These are phyloP conservation scores for Rhadinocentrus ornatus DNA, from an alignment of 2,797 vertebrate species.

Conservation along the genomic window DNA sequence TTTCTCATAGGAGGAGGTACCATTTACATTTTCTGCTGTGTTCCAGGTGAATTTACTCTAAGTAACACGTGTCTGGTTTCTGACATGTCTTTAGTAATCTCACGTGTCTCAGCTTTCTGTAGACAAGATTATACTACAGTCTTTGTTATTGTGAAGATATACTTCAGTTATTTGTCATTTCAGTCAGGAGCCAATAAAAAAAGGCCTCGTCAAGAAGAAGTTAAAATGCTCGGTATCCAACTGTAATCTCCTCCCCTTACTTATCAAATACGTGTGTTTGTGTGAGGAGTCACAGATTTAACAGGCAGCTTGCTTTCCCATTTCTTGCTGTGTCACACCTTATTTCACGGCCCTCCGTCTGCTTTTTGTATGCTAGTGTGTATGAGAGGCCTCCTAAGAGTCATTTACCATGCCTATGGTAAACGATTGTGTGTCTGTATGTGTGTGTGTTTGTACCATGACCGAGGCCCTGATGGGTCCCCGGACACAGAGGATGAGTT, in stretches of 20 bases:
- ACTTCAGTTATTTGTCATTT: too few species aligned
- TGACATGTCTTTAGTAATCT: too few species aligned
- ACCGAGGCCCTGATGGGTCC: constrained; percentile 70
- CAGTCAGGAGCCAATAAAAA: too few species aligned
- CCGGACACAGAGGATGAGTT: constrained; percentile 71
- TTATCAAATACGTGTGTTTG: constrained; percentile 40
- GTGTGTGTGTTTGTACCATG: constrained; percentile 43
- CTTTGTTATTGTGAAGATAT: too few species aligned
- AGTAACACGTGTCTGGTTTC: too few species aligned
- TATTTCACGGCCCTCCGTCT: constrained; percentile 77
- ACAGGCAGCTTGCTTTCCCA: constrained; percentile 52
- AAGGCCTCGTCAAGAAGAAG: too few species aligned
- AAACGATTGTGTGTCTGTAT: constrained; percentile 36
- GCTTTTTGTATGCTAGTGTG: constrained; percentile 47
- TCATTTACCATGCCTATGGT: constrained; percentile 61
- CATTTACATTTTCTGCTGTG: too few species aligned
- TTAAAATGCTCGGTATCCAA: constrained; percentile 48
- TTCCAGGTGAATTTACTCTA: too few species aligned
- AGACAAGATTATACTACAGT: too few species aligned
- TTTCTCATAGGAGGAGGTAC: too few species aligned
- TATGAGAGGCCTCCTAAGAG: constrained; percentile 54
- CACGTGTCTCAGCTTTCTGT: too few species aligned
- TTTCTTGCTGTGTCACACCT: constrained; percentile 73
- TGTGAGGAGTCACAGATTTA: constrained; percentile 42
- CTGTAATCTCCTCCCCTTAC: constrained; percentile 50